Percentiles rank a stretch among this genome's conserved stretches.
Evolutionary conservation across 2,113 vertebrate genomes (phyloP).

Genomic region (Plectropomus leopardus): DNA sequence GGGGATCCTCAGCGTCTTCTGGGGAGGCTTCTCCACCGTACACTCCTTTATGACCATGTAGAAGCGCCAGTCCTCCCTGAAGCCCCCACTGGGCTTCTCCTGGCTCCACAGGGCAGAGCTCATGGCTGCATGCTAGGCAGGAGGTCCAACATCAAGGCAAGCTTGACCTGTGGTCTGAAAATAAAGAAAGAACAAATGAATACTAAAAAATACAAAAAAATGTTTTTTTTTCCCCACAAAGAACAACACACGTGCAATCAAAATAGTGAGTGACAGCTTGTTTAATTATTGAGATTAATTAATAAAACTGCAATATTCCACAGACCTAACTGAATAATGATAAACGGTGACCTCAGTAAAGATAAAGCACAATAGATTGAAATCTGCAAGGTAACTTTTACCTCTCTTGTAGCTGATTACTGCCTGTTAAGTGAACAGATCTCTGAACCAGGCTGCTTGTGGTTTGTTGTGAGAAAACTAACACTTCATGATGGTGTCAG

Average conservation of each 20-base stretch:
- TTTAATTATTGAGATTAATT: neutral
- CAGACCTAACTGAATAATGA: neutral
- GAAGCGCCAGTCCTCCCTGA: conserved; percentile 95
- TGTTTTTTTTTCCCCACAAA: no score
- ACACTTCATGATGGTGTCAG: neutral
- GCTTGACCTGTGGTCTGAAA: conserved; percentile 67
- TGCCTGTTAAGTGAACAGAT: neutral
- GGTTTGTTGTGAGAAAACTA: neutral
- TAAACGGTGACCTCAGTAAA: neutral
- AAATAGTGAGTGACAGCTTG: neutral
- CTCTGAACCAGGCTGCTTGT: neutral
- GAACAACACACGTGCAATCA: neutral
- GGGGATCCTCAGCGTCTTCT: conserved; percentile 93
- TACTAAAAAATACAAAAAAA: neutral
- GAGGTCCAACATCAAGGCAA: conserved; percentile 71
- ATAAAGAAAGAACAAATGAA: neutral
- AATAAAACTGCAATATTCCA: neutral
- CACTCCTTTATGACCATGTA: conserved; percentile 96
- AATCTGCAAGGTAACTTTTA: neutral
- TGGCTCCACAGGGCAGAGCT: conserved; percentile 96
- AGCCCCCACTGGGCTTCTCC: conserved; percentile 93
- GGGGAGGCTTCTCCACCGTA: conserved; percentile 92
- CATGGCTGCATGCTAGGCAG: conserved; percentile 88
- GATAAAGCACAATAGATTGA: neutral
- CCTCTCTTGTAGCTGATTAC: neutral